Evolutionary conservation across 2,113 vertebrate genomes (phyloP).

Genomic region (Psilopsiagon aurifrons): DNA sequence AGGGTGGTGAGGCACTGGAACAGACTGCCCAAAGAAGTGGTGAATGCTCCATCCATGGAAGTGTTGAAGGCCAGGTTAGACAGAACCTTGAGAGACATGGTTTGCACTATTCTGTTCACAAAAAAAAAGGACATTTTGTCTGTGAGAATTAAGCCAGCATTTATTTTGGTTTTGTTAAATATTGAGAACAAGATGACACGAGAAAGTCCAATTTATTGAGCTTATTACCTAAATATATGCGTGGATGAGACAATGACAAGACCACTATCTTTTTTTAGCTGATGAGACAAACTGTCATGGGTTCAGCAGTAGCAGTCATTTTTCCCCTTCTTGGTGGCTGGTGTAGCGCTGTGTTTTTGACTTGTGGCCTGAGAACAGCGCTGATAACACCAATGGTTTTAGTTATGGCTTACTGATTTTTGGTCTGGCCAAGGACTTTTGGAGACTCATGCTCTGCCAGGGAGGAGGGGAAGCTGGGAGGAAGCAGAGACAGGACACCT

Average conservation of each 20-base stretch:
- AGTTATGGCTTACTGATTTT: too few relatives aligned
- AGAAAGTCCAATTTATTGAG: neutral
- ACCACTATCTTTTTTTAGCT: neutral
- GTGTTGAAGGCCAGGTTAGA: neutral
- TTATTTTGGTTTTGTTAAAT: neutral
- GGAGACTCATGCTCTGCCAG: too few relatives aligned
- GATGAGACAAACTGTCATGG: neutral
- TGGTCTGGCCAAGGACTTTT: too few relatives aligned
- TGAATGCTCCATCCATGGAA: neutral
- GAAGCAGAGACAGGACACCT: too few relatives aligned
- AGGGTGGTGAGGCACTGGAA: neutral
- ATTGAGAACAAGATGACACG: neutral
- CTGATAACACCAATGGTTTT: too few relatives aligned
- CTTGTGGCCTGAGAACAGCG: too few relatives aligned
- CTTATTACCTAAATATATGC: neutral
- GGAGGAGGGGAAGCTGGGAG: too few relatives aligned
- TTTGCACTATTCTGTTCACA: neutral
- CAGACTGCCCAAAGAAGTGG: neutral
- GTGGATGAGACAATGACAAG: neutral
- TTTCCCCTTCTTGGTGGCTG: too few relatives aligned
- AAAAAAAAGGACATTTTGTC: neutral
- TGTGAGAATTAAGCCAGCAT: neutral
- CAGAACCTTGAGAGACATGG: neutral
- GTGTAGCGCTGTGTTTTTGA: too few relatives aligned
- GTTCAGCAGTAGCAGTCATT: too few relatives aligned